Conservation (phyloP, 2,113 vertebrate genomes). For the Halichoeres trimaculatus region DNA sequence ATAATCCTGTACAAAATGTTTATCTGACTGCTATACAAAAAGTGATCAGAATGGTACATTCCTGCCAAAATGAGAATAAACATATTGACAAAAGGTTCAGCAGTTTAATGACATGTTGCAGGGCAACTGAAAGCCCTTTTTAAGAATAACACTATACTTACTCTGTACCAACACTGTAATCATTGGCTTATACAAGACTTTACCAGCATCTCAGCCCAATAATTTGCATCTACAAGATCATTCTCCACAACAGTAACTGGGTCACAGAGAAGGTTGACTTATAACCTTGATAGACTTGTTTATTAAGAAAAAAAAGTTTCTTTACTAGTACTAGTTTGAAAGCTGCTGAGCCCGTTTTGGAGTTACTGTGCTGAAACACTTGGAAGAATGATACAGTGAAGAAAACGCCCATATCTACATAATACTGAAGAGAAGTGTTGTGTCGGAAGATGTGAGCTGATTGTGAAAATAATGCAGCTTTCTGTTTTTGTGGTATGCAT, state of each 20-base stretch:
- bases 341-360: conserved; percentile 6
- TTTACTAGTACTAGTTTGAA: conserved; percentile 16
- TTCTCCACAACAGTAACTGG: conserved; percentile 9
- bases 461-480: background rate
- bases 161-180: conserved; percentile 13
- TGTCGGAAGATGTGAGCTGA: background rate
- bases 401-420: background rate
- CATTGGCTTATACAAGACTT: conserved; percentile 22
- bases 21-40: background rate
- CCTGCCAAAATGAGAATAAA: background rate
- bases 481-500: background rate
- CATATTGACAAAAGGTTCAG: background rate
- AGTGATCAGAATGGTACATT: background rate
- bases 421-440: too few relatives aligned
- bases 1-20: too few relatives aligned
- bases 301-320: background rate
- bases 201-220: conserved; percentile 19
- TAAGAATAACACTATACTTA: conserved; percentile 23
- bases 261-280: conserved; percentile 1
- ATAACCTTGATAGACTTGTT: background rate
- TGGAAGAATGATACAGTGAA: background rate
- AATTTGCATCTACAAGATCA: conserved; percentile 27
- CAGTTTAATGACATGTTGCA: conserved; percentile 8
- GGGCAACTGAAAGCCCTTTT: background rate
- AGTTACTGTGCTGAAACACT: conserved; percentile 12